Evolutionary conservation across 2,888 invertebrate genomes (phyloP).

Genomic region (Rhopalosiphum nymphaeae): DNA sequence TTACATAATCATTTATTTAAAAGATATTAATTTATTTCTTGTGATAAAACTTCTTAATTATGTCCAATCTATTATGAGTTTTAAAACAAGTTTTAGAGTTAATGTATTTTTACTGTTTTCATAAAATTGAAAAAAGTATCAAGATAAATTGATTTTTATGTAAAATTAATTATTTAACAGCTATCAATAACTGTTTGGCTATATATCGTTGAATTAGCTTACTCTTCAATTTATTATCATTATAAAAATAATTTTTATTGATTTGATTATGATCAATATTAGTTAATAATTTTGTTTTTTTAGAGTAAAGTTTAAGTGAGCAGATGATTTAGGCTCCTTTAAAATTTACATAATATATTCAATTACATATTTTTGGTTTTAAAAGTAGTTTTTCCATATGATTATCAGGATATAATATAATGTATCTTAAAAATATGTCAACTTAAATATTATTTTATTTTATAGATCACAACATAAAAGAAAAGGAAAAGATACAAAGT

Average conservation of each 20-base stretch:
- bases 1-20: too few relatives aligned
- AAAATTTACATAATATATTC: neutral
- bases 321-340: neutral
- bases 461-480: constrained; percentile 71
- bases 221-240: neutral
- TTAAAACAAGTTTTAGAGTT: neutral
- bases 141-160: neutral
- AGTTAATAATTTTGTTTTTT: neutral
- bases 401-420: neutral
- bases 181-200: neutral
- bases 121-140: neutral
- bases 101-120: neutral
- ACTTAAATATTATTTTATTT: neutral
- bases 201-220: neutral
- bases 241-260: neutral
- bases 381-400: neutral
- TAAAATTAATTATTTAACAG: neutral
- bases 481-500: constrained; percentile 84
- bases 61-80: neutral
- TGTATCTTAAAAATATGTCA: neutral
- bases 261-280: neutral
- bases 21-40: too few relatives aligned
- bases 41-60: too few relatives aligned
- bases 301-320: neutral
- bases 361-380: neutral